phyloP scores from a whole-genome alignment of 2,888 invertebrate genomes.

The Deroplatys truncata region DNA sequence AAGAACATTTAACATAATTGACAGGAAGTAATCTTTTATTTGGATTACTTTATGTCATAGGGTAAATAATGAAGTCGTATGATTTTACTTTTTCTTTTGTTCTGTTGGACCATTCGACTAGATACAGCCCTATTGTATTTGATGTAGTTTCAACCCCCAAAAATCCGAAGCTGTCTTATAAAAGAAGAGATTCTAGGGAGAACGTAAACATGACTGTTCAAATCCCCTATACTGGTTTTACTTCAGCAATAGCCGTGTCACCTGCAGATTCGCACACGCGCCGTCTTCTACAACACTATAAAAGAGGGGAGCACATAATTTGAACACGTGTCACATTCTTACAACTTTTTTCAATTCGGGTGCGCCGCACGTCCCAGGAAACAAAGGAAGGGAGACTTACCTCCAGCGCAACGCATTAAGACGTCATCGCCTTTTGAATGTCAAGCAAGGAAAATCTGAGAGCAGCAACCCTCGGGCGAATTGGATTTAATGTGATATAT shows the following conservation, averaged over 20 bases:
- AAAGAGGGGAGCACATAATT: not conserved
- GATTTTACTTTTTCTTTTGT: no score
- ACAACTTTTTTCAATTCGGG: conserved; percentile 12
- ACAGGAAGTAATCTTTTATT: no score
- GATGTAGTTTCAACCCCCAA: no score
- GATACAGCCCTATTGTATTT: no score
- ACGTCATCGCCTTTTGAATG: conserved; percentile 30
- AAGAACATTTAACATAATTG: no score
- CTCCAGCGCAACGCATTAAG: conserved; percentile 1
- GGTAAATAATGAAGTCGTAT: no score
- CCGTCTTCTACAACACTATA: not conserved
- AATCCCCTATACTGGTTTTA: no score
- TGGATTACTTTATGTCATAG: no score
- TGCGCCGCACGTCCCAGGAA: conserved; percentile 4
- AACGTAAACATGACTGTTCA: no score
- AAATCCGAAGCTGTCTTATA: no score
- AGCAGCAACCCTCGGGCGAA: conserved; percentile 13
- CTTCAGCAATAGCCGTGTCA: not conserved
- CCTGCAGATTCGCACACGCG: not conserved
- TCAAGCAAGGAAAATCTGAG: conserved; percentile 27
- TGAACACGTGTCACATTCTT: not conserved
- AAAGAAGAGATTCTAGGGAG: no score
- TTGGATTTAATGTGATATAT: conserved; percentile 25
- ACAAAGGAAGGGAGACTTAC: not conserved
- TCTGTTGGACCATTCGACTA: no score